Base-by-base conservation (phyloP, 2,888 invertebrate genomes). In the Crematogaster levior region DNA sequence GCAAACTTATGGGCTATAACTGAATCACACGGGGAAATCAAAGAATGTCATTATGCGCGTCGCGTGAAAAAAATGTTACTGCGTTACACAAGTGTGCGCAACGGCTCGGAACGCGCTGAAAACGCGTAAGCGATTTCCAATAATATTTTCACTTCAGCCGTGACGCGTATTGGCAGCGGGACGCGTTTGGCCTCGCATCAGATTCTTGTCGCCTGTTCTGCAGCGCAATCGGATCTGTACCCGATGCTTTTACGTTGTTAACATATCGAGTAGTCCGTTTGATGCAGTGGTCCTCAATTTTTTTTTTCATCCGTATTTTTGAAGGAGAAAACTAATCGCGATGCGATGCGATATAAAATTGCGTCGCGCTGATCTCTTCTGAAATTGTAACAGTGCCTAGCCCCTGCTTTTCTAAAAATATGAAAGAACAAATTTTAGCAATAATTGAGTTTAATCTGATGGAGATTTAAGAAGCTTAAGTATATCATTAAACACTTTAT, bases 41-140 rank as follows among this genome's bases (percentile, higher is more conserved):
- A 79, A 68, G 43, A 79, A 68, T 79, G 66, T 56, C 68, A 79
- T 79, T 79, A 68, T 79, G 43, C 68, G 46, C 40, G n/a, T 18
- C 24, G 68, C 68, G n/a, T 24, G 68, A 43, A 53, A 79, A 51
- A 68, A 68, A 68, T 79, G 40, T 40, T 56, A 15, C 21, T n/a
- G 21, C 21, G 56, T 75, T 66, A 43, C 21, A 66, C 40, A 66
- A 77, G 77, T 43, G 56, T 24, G 77, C 43, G 56, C 75, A 68
- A 56, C 24, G 43, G 56, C n/a, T 56, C 56, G 43, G 66, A 43
- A 56, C 68, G 66, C 68, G 56, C 18, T 56, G 68, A 79, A 79
- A 79, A 79, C 77, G 68, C 40, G 77, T 79, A 79, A 79, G 77
- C 68, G 77, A 79, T 79, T 79, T 79, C 68, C 77, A 68, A 79